Percentiles rank a stretch among this genome's conserved stretches.
Evolutionary conservation across 2,888 invertebrate species (phyloP).

Genomic region (Chymomyza fuscimana): DNA sequence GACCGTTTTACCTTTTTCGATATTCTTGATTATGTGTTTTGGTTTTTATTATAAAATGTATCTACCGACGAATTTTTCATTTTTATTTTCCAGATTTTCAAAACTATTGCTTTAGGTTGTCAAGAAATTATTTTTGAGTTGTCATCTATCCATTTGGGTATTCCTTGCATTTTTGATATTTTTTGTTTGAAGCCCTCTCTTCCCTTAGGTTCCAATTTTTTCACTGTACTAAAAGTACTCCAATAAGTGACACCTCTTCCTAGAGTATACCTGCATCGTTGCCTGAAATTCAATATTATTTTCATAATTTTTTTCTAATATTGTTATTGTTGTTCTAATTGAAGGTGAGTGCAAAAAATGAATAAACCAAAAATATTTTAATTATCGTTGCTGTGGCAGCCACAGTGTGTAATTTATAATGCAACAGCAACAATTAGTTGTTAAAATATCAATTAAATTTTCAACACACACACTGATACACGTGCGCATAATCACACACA

Average conservation of each 20-base stretch:
- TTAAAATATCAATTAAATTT: conserved; percentile 65
- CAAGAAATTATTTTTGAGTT: too few species aligned
- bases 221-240: too few species aligned
- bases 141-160: too few species aligned
- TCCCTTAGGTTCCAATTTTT: too few species aligned
- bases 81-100: too few species aligned
- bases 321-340: conserved; percentile 1
- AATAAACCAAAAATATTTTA: conserved; percentile 45
- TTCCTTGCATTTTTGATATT: too few species aligned
- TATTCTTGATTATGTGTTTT: too few species aligned
- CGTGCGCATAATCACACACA: conserved; percentile 15
- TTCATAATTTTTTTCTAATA: not conserved
- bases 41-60: too few species aligned
- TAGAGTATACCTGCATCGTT: not conserved
- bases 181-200: too few species aligned
- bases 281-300: not conserved
- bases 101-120: too few species aligned
- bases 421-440: conserved; percentile 58
- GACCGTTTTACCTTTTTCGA: too few species aligned
- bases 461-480: conserved; percentile 16
- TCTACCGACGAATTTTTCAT: too few species aligned
- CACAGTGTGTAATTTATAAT: not conserved
- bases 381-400: conserved; percentile 55
- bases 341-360: conserved; percentile 5
- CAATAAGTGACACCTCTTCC: not conserved